Percentiles rank a stretch among this genome's conserved stretches.
Conservation (phyloP, 2,113 vertebrate genomes). For the Pteropus alecto region DNA sequence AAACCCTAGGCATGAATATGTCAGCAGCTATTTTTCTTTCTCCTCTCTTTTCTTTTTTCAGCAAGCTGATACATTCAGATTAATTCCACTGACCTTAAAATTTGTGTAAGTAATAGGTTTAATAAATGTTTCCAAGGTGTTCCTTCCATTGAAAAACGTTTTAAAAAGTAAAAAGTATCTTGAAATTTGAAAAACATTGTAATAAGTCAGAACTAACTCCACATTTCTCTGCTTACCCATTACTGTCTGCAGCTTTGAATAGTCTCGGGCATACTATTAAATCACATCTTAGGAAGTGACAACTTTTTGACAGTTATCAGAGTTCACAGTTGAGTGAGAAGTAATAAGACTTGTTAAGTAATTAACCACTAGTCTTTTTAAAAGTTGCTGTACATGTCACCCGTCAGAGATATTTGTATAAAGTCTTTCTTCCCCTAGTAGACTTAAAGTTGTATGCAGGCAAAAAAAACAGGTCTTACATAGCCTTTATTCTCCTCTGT, state of each 20-base stretch:
- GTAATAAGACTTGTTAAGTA: constrained; percentile 6
- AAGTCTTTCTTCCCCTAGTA: not conserved
- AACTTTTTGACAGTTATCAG: constrained; percentile 29
- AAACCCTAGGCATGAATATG: not conserved
- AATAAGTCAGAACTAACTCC: not conserved
- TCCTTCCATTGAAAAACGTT: constrained; percentile 27
- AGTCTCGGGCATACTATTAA: not conserved
- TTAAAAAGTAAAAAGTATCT: not conserved
- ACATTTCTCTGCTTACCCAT: not conserved
- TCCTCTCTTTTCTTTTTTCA: not conserved
- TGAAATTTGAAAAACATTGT: constrained; percentile 29
- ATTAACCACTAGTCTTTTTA: constrained; percentile 26
- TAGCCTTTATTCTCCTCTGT: not conserved
- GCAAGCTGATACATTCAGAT: not conserved
- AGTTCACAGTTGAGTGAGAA: constrained; percentile 21
- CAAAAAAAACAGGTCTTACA: constrained; percentile 6
- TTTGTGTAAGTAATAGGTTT: constrained; percentile 27
- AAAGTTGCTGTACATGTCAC: not conserved
- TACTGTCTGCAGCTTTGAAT: not conserved
- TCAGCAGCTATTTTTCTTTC: not conserved
- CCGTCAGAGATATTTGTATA: not conserved
- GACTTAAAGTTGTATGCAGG: not conserved
- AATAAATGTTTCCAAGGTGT: not conserved
- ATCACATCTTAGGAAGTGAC: constrained; percentile 2
- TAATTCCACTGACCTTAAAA: not conserved